Percentiles rank a stretch among this genome's conserved stretches.
Conservation (phyloP, 2,888 invertebrate species). For the Branchellion lobata region DNA sequence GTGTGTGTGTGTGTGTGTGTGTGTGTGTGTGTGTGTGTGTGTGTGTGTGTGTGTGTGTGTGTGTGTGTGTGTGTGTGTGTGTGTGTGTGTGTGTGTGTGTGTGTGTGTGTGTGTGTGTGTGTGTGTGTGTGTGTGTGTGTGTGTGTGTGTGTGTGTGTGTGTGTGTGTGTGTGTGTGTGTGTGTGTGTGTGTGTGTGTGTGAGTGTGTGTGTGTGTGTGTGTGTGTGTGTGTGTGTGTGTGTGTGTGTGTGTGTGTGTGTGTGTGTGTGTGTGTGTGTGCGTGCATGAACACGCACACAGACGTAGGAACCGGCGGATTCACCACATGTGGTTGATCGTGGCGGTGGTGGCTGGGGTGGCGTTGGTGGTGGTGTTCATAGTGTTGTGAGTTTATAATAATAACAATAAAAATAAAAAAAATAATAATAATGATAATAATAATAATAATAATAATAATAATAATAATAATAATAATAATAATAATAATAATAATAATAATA, state of each 20-base stretch:
- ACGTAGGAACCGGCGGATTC: not conserved
- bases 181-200: slow-evolving; percentile 12
- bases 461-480: no score
- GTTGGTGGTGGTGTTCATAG: no score
- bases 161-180: slow-evolving; percentile 18
- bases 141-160: slow-evolving; percentile 19
- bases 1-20: slow-evolving; percentile 23
- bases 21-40: slow-evolving; percentile 29
- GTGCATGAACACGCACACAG: not conserved
- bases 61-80: slow-evolving; percentile 11
- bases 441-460: no score
- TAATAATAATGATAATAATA: no score
- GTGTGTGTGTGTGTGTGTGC: slow-evolving; percentile 22
- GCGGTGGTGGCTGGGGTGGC: no score
- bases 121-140: slow-evolving; percentile 23
- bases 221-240: slow-evolving; percentile 25
- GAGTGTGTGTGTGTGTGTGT: slow-evolving; percentile 24
- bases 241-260: slow-evolving; percentile 17
- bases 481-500: no score
- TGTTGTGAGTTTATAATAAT: no score
- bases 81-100: not conserved
- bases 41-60: slow-evolving; percentile 19
- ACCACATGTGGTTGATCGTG: no score
- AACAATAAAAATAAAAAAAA: no score
- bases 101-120: slow-evolving; percentile 16